Evolutionary conservation across 2,113 vertebrate species (phyloP).

Genomic region (Colistium nudipinnis): DNA sequence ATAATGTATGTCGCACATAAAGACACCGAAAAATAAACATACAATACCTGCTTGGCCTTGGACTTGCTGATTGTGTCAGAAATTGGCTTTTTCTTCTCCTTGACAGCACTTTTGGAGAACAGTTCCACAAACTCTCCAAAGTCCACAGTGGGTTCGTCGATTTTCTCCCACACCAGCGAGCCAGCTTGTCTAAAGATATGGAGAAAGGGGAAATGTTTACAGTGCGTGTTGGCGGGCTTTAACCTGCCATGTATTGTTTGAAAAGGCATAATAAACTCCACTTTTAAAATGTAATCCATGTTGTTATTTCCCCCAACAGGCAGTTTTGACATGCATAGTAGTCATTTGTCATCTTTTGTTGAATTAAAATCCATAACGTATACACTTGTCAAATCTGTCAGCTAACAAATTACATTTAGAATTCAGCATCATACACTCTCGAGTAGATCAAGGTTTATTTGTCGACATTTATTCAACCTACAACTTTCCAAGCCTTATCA

Average conservation of each 20-base stretch:
- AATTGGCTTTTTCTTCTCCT: slow-evolving; percentile 97
- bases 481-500: slow-evolving; percentile 61
- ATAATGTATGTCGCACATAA: background rate
- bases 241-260: slow-evolving; percentile 4
- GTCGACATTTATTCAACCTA: slow-evolving; percentile 32
- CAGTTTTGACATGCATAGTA: slow-evolving; percentile 10
- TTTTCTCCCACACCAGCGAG: slow-evolving; percentile 94
- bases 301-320: slow-evolving; percentile 5
- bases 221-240: background rate
- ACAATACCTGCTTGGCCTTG: slow-evolving; percentile 91
- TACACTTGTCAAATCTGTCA: slow-evolving; percentile 20
- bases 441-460: slow-evolving; percentile 51
- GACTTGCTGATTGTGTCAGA: slow-evolving; percentile 97
- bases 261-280: slow-evolving; percentile 2
- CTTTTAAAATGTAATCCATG: slow-evolving; percentile 2
- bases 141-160: slow-evolving; percentile 93
- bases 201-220: slow-evolving; percentile 25
- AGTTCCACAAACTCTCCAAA: slow-evolving; percentile 95
- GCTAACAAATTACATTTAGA: slow-evolving; percentile 29
- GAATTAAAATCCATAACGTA: slow-evolving; percentile 18
- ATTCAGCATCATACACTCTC: slow-evolving; percentile 29
- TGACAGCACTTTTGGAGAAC: slow-evolving; percentile 94
- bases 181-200: slow-evolving; percentile 81
- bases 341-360: slow-evolving; percentile 11
- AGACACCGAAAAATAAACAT: background rate